Conservation (phyloP, 1,140 invertebrate species). For the Antheraea pernyi region DNA sequence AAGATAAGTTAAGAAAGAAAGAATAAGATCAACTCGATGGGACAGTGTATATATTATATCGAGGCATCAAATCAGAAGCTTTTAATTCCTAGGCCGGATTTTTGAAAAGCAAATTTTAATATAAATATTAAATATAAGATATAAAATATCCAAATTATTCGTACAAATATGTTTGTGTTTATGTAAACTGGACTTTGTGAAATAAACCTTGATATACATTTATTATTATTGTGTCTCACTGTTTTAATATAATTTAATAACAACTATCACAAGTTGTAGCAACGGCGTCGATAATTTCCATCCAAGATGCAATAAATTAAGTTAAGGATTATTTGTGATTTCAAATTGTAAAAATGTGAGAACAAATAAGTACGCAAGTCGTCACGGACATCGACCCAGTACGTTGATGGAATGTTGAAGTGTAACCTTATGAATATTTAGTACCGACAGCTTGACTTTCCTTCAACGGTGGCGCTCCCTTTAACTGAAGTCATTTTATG, state of each 20-base stretch:
- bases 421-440: slow-evolving; percentile 63
- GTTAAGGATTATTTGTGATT: slow-evolving; percentile 7
- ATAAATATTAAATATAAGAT: too few relatives aligned
- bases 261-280: too few relatives aligned
- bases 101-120: too few relatives aligned
- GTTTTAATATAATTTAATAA: too few relatives aligned
- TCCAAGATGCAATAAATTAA: background rate
- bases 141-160: too few relatives aligned
- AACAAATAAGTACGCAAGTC: slow-evolving; percentile 25
- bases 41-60: too few relatives aligned
- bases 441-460: slow-evolving; percentile 42
- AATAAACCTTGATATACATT: background rate
- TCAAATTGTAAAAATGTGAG: slow-evolving; percentile 19
- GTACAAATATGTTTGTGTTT: too few relatives aligned
- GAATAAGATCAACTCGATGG: too few relatives aligned
- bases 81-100: too few relatives aligned
- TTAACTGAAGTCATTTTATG: slow-evolving; percentile 26
- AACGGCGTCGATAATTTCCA: background rate
- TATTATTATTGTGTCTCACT: background rate
- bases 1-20: too few relatives aligned
- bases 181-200: too few relatives aligned
- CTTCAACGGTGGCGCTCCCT: slow-evolving; percentile 43
- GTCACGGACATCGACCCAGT: slow-evolving; percentile 47
- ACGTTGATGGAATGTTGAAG: slow-evolving; percentile 51
- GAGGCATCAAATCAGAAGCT: too few relatives aligned